phyloP scores from a whole-genome alignment of 2,797 vertebrate genomes.

The Carduelis carduelis region DNA sequence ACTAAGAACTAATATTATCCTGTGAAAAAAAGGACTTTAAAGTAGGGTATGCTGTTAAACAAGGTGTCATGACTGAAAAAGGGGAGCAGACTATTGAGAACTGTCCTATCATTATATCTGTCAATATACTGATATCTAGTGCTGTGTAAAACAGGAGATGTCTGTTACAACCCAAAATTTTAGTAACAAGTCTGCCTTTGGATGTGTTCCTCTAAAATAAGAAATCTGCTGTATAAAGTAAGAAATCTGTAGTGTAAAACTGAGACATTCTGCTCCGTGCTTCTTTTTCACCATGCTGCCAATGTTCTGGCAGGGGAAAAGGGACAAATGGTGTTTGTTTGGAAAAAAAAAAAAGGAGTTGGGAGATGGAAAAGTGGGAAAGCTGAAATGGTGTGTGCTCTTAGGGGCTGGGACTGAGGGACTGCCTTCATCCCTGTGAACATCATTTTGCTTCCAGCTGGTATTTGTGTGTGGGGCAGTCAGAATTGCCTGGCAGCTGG shows the following conservation, averaged over 20 bases:
- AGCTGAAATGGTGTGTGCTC: neutral
- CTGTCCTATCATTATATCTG: neutral
- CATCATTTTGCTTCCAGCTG: fast-evolving
- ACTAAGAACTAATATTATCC: neutral
- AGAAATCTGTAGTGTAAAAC: neutral
- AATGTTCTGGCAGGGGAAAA: neutral
- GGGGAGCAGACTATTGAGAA: neutral
- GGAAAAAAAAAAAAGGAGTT: neutral
- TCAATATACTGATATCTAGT: neutral
- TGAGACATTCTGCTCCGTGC: neutral
- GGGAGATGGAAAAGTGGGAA: neutral
- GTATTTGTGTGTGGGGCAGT: fast-evolving
- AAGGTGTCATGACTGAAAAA: neutral
- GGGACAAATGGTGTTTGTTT: neutral
- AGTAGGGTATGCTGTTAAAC: neutral
- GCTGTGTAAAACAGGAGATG: neutral
- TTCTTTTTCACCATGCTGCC: neutral
- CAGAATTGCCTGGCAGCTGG: neutral
- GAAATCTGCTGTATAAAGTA: neutral
- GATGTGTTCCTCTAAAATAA: neutral
- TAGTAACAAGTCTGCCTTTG: neutral
- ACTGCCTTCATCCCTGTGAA: neutral
- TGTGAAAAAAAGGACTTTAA: neutral
- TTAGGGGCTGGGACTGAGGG: neutral
- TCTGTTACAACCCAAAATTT: neutral